Base-by-base conservation (phyloP, 2,888 invertebrate species). In the Tryphoninae sp. region DNA sequence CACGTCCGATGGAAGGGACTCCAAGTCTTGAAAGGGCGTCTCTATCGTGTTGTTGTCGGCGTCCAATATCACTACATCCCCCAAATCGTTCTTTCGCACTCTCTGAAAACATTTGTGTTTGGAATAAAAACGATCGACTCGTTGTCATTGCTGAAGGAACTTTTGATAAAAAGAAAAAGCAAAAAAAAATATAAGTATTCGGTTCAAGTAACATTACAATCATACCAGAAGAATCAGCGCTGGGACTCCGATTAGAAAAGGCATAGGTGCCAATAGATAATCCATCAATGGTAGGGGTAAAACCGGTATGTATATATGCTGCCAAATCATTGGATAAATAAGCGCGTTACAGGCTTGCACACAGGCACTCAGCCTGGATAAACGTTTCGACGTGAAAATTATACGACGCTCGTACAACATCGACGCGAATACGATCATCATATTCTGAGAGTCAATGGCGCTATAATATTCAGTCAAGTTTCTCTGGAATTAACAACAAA, bases 271-370 rank as follows among this genome's bases (percentile, higher is more conserved):
- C 86, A 96, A 93, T 85, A 98, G 93, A 92, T 97, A 97, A 92
- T 98, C 99, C 85, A 96, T 95, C 83, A 99, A 94, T 89, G 96
- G 95, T 91, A 95, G 94, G 23, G 99, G 98, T 89, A 99, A 93
- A 86, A 99, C 96, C 72, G 99, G 99, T 92, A 99, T 98, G 92
- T 97, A 99, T 90, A 99, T 97, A 89, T 99, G 98, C 92, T 99
- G 99, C 99, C 99, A 99, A 86, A 96, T 96, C 98, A 99, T 98
- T 0, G 99, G 99, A 92, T 98, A 99, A 58, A 99, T 95, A 64
- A 99, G 95, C 82, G 97, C 95, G 91, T 98, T 98, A 19, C 98
- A 97, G 13, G 98, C 98, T 92, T 98, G 98, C 33, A 97, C 97
- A 89, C 97, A 97, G 0, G 99, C 97, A 68, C 98, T 98, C 67